phyloP scores from a whole-genome alignment of 2,797 vertebrate species.

The Hydrophis major region DNA sequence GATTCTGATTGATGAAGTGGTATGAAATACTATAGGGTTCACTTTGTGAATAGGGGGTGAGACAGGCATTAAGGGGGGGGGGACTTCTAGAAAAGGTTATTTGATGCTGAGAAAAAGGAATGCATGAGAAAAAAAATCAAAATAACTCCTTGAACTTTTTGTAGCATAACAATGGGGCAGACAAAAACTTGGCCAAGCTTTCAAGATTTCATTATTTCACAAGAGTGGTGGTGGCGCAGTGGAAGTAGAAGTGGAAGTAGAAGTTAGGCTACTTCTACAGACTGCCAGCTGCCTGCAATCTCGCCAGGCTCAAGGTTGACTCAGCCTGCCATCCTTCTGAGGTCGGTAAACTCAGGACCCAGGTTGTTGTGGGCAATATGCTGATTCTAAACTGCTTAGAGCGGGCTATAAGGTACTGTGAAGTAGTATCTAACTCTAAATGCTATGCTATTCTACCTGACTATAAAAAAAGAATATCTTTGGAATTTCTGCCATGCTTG shows the following conservation, averaged over 20 bases:
- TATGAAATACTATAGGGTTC: background rate
- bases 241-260: too few relatives aligned
- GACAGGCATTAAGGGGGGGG: background rate
- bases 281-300: too few relatives aligned
- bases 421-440: too few relatives aligned
- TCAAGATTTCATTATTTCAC: background rate
- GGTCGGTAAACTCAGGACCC: too few relatives aligned
- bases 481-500: background rate
- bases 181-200: background rate
- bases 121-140: background rate
- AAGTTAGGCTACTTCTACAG: too few relatives aligned
- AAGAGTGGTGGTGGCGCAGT: too few relatives aligned
- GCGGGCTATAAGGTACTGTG: too few relatives aligned
- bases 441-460: background rate
- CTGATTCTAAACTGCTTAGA: too few relatives aligned
- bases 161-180: background rate
- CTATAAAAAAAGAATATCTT: background rate
- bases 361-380: too few relatives aligned
- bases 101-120: background rate
- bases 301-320: too few relatives aligned
- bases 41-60: background rate
- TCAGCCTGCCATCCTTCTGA: too few relatives aligned
- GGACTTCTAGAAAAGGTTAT: background rate
- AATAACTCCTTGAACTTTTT: background rate
- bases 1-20: background rate